phyloP scores from a whole-genome alignment of 2,113 vertebrate genomes.

The Percina caprodes region DNA sequence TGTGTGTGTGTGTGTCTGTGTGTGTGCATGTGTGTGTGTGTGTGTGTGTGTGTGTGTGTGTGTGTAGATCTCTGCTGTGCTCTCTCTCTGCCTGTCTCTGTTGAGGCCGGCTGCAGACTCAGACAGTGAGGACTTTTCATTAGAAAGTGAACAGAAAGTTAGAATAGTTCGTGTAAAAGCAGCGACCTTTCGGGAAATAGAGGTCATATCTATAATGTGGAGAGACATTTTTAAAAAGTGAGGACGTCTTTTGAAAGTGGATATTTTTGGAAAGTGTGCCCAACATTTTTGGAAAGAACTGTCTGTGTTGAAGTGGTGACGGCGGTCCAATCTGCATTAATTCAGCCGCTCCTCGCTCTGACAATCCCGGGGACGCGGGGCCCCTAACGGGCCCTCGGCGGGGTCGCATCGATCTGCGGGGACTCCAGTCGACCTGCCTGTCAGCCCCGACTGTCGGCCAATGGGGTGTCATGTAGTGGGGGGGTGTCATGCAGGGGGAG shows the following conservation, averaged over 20 bases:
- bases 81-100: not conserved
- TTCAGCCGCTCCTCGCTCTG: constrained; percentile 16
- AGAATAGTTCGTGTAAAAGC: no score
- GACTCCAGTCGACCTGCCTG: constrained; percentile 59
- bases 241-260: no score
- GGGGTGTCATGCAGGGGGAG: constrained; percentile 36
- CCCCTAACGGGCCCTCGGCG: constrained; percentile 31
- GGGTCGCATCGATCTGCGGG: constrained; percentile 54
- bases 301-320: not conserved
- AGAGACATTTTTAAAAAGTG: no score
- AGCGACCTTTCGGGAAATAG: no score
- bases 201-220: not conserved
- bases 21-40: constrained; percentile 23
- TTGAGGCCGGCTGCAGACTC: not conserved
- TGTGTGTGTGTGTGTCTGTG: not conserved
- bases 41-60: not conserved
- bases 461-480: constrained; percentile 45
- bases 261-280: no score
- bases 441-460: constrained; percentile 50
- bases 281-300: no score
- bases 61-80: no score
- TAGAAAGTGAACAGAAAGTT: not conserved
- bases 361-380: constrained; percentile 23
- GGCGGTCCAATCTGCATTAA: constrained; percentile 45
- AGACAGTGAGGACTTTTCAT: not conserved